These are phyloP conservation scores for Protonemura montana DNA, from an alignment of 2,888 invertebrate species.

Conservation along the genomic window DNA sequence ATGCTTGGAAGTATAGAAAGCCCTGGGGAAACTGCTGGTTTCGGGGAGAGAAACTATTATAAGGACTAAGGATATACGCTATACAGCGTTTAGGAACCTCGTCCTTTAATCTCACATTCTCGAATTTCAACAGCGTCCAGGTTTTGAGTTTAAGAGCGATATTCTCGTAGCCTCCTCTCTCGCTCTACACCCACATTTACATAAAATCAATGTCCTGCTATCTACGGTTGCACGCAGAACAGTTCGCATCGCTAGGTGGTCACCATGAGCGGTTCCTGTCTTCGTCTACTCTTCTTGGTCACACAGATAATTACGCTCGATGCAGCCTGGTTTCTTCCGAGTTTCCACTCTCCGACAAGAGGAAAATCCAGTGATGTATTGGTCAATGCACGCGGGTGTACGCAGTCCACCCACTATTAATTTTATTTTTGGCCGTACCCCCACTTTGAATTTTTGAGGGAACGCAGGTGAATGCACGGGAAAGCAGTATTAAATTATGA, in stretches of 20 bases:
- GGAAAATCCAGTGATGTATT: too few species aligned
- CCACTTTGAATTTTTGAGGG: too few species aligned
- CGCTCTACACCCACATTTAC: slow-evolving; percentile 18
- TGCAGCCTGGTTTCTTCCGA: background rate
- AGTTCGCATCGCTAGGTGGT: background rate
- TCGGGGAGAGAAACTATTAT: background rate
- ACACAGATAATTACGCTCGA: background rate
- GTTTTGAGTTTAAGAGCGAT: slow-evolving; percentile 24
- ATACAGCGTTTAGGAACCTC: background rate
- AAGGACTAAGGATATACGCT: slow-evolving; percentile 12
- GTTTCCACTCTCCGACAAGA: background rate
- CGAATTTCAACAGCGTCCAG: slow-evolving; percentile 7
- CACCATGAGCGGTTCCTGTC: background rate
- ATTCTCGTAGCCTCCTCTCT: slow-evolving; percentile 14
- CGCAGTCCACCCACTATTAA: too few species aligned
- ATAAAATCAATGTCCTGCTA: slow-evolving; percentile 39
- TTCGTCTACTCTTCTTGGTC: background rate
- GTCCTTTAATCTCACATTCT: slow-evolving; percentile 25
- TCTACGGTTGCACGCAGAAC: slow-evolving; percentile 7
- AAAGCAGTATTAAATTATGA: too few species aligned
- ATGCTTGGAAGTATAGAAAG: slow-evolving; percentile 7
- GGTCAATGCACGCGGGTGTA: too few species aligned
- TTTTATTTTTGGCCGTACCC: too few species aligned
- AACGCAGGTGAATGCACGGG: too few species aligned
- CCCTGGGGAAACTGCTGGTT: background rate